Percentiles rank a stretch among this genome's conserved stretches.
Evolutionary conservation across 2,888 invertebrate species (phyloP).

Genomic region (Torymus aiolomorphi): DNA sequence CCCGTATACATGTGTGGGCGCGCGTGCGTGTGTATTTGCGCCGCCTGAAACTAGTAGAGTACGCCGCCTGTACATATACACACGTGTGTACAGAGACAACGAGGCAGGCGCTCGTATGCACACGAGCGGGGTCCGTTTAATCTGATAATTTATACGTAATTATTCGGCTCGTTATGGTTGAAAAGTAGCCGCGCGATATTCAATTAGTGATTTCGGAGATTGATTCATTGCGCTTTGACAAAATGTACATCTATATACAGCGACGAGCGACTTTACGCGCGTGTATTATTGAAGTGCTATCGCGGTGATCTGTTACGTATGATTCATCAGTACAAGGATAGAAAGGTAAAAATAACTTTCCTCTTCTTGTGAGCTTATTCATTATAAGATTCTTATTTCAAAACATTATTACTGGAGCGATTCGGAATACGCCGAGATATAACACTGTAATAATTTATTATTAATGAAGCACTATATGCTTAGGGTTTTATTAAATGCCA

Average conservation of each 20-base stretch:
- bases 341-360: no score
- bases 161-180: conserved; percentile 43
- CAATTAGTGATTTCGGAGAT: conserved; percentile 29
- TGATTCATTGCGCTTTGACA: conserved; percentile 32
- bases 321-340: no score
- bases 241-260: not conserved
- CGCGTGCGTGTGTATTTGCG: not conserved
- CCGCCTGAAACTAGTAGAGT: not conserved
- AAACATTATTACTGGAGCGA: no score
- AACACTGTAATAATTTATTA: no score
- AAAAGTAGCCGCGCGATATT: conserved; percentile 26
- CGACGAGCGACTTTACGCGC: no score
- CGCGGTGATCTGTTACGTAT: no score
- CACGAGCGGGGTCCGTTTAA: not conserved
- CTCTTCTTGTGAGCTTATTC: no score
- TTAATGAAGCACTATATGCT: no score
- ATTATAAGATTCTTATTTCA: no score
- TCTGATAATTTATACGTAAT: conserved; percentile 45
- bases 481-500: no score
- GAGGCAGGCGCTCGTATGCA: not conserved
- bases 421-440: no score
- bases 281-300: no score
- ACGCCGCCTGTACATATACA: not conserved
- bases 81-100: not conserved
- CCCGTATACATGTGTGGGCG: not conserved